phyloP scores from a whole-genome alignment of 2,888 invertebrate species.

The Chesias legatella region DNA sequence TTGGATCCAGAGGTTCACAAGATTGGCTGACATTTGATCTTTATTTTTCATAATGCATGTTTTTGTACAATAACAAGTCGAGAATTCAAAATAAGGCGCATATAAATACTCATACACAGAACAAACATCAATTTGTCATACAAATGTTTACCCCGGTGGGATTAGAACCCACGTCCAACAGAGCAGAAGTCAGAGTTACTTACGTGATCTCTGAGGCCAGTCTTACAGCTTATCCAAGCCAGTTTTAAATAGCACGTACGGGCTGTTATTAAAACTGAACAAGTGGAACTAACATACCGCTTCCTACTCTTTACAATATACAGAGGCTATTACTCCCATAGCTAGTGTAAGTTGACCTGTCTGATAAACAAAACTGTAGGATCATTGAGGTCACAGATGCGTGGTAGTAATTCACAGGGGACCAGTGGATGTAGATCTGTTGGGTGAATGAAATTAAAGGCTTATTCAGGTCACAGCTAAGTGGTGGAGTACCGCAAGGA shows the following conservation, averaged over 20 bases:
- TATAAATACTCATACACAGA: too few relatives aligned
- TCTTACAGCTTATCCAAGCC: conserved; percentile 9
- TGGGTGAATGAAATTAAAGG: conserved; percentile 29
- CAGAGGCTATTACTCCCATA: conserved; percentile 34
- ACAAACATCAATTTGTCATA: too few relatives aligned
- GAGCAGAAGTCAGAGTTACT: too few relatives aligned
- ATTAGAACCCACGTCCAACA: too few relatives aligned
- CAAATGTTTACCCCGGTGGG: too few relatives aligned
- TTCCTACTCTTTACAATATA: conserved; percentile 47
- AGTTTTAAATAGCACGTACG: conserved; percentile 27
- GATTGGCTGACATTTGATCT: too few relatives aligned
- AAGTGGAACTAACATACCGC: conserved; percentile 47
- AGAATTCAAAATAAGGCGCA: too few relatives aligned
- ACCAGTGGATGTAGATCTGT: conserved; percentile 41
- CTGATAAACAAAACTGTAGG: conserved; percentile 40
- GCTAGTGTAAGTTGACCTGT: conserved; percentile 44
- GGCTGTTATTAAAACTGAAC: conserved; percentile 51
- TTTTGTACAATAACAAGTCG: too few relatives aligned
- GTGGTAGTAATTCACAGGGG: conserved; percentile 42
- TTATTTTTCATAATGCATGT: too few relatives aligned
- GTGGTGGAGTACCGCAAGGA: conserved; percentile 55
- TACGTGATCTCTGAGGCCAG: too few relatives aligned
- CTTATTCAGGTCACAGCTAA: conserved; percentile 38
- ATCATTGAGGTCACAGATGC: conserved; percentile 43
- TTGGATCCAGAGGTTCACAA: too few relatives aligned